Evolutionary conservation across 1,140 invertebrate species (phyloP).

Genomic region (Argopecten irradians): DNA sequence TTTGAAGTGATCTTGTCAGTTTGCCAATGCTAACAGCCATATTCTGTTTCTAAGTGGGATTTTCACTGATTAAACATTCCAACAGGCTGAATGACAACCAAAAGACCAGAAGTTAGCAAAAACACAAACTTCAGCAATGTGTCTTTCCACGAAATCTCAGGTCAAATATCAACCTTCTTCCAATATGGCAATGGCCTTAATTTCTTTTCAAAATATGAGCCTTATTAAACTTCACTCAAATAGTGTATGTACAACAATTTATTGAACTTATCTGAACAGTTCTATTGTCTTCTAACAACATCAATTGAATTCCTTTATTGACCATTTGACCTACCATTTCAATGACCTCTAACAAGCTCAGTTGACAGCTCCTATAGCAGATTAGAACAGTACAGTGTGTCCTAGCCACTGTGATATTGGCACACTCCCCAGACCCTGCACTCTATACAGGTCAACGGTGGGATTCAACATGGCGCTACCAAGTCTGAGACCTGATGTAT

Average conservation of each 20-base stretch:
- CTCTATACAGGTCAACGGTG: not conserved
- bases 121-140: too few relatives aligned
- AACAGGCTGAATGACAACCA: not conserved
- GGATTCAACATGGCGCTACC: not conserved
- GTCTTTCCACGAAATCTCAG: too few relatives aligned
- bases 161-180: too few relatives aligned
- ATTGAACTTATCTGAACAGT: too few relatives aligned
- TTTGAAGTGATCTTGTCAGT: not conserved
- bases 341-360: too few relatives aligned
- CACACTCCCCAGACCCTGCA: not conserved
- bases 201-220: too few relatives aligned
- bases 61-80: not conserved
- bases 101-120: not conserved
- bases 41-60: not conserved
- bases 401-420: not conserved
- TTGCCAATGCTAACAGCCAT: not conserved
- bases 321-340: too few relatives aligned
- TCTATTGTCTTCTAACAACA: too few relatives aligned
- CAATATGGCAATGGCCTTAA: too few relatives aligned
- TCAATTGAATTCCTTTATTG: too few relatives aligned
- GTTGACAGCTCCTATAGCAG: not conserved
- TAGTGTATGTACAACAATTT: too few relatives aligned
- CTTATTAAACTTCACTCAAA: too few relatives aligned
- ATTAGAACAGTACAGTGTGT: not conserved
- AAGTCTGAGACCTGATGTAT: not conserved